A percentile compares a stretch with the other conserved stretches of the same genome.
These are phyloP conservation scores for Podiceps cristatus DNA, from an alignment of 2,113 vertebrate genomes.

Conservation along the genomic window DNA sequence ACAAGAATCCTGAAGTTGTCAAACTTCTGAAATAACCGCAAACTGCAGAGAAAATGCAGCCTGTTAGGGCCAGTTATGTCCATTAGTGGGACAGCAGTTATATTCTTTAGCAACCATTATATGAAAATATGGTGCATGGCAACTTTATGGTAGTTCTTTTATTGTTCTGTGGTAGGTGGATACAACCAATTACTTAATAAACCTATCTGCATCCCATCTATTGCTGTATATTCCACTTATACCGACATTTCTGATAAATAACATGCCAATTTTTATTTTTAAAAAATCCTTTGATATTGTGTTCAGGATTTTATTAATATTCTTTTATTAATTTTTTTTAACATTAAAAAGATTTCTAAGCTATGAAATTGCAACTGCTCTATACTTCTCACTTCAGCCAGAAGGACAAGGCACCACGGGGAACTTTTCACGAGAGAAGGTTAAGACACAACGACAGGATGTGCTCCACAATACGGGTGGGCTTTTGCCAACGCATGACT, in stretches of 20 bases:
- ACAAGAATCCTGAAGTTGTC: constrained; percentile 98
- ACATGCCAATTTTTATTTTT: not conserved
- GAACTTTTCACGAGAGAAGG: not conserved
- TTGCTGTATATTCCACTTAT: not conserved
- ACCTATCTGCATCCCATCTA: not conserved
- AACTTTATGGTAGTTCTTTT: not conserved
- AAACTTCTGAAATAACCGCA: constrained; percentile 97
- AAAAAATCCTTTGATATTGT: constrained; percentile 7
- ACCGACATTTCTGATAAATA: constrained; percentile 16
- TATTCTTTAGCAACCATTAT: not conserved
- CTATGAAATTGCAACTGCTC: not conserved
- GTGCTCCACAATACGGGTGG: not conserved
- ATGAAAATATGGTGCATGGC: not conserved
- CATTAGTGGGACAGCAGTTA: not conserved
- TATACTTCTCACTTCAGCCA: not conserved
- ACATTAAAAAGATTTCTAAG: not conserved
- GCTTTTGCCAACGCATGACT: accelerated
- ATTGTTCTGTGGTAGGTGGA: not conserved
- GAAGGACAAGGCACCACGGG: not conserved
- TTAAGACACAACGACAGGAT: not conserved
- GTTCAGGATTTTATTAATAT: constrained; percentile 54
- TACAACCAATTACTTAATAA: not conserved
- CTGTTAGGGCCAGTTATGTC: not conserved
- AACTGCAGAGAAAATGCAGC: constrained; percentile 77
- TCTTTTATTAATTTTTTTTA: not conserved